Conservation (phyloP, 2,113 vertebrate species). For the Psilopsiagon aurifrons region DNA sequence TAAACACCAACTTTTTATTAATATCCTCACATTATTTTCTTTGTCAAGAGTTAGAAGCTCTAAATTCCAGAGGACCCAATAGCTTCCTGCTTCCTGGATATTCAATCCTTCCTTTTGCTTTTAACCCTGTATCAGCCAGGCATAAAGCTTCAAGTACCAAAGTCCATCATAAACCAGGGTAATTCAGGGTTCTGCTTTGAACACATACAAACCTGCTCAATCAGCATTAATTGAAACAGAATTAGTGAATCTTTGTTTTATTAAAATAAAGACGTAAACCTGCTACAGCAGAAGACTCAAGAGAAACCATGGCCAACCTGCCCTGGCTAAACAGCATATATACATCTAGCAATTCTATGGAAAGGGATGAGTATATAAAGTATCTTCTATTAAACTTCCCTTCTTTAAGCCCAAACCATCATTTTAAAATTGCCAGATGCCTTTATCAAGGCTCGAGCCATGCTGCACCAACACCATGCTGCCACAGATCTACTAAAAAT, state of each 20-base stretch:
- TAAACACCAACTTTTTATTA: background rate
- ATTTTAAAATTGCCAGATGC: background rate
- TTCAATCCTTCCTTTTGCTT: background rate
- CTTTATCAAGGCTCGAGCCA: background rate
- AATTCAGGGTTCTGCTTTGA: background rate
- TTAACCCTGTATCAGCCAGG: background rate
- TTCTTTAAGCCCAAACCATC: background rate
- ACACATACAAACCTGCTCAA: background rate
- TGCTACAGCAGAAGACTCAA: background rate
- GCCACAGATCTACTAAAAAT: background rate
- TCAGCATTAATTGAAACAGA: background rate
- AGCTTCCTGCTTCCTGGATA: background rate
- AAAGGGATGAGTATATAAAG: background rate
- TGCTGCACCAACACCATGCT: background rate
- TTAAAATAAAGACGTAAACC: background rate
- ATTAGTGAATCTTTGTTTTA: background rate
- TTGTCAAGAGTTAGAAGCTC: background rate
- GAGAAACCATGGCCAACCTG: background rate
- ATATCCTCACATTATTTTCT: background rate
- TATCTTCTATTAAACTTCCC: background rate
- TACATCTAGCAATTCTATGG: background rate
- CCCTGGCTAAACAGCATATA: background rate
- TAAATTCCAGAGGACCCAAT: background rate
- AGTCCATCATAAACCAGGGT: background rate
- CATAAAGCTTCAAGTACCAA: background rate